These are phyloP conservation scores for Halictus ligatus DNA, from an alignment of 2,888 invertebrate genomes.

Conservation along the genomic window DNA sequence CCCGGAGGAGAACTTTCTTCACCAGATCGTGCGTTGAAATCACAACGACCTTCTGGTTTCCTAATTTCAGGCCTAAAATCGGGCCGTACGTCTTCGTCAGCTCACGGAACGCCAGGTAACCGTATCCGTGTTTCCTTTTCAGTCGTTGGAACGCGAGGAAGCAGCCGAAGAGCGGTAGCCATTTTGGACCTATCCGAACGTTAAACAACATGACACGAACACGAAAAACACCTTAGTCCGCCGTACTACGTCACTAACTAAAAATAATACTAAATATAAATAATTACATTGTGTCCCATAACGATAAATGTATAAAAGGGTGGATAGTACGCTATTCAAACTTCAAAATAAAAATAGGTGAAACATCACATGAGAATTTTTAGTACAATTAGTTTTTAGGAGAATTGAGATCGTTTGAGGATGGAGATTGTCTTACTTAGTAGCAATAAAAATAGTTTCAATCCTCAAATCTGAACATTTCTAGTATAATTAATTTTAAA, in stretches of 20 bases:
- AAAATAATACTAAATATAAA: not conserved
- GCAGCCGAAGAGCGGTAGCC: conserved; percentile 86
- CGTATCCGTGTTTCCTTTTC: conserved; percentile 84
- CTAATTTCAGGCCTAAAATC: conserved; percentile 88
- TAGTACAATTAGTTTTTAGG: not conserved
- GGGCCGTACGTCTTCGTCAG: conserved; percentile 87
- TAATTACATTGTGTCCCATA: not conserved
- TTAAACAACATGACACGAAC: not conserved
- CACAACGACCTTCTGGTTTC: conserved; percentile 87
- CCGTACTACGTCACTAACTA: not conserved
- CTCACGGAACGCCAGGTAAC: conserved; percentile 87
- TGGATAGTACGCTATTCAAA: not conserved
- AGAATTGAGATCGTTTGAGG: not conserved
- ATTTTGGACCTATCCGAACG: conserved; percentile 85
- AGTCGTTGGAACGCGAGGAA: conserved; percentile 82
- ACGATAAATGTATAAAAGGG: not conserved
- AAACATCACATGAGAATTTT: not conserved
- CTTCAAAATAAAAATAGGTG: not conserved
- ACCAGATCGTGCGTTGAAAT: conserved; percentile 88
- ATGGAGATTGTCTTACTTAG: not conserved
- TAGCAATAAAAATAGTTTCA: not conserved
- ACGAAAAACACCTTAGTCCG: not conserved
- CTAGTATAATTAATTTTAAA: not conserved
- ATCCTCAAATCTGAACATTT: not conserved
- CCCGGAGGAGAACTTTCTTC: conserved; percentile 87